Conservation (phyloP, 1,140 invertebrate species). For the Diabrotica virgifera region DNA sequence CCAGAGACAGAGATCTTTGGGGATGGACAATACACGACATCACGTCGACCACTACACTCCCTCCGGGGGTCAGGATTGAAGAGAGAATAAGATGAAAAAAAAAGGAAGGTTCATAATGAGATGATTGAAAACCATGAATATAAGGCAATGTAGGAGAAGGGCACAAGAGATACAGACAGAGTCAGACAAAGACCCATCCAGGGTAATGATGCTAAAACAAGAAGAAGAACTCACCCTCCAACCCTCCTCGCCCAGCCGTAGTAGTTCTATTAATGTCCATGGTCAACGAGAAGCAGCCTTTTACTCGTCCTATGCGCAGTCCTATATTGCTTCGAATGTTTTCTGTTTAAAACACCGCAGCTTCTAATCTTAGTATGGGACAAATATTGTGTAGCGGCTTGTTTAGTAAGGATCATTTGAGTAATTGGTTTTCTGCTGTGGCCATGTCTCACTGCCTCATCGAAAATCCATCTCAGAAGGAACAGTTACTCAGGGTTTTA, state of each 20-base stretch:
- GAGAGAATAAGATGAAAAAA: too few relatives aligned
- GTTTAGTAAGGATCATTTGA: constrained; percentile 86
- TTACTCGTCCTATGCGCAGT: constrained; percentile 84
- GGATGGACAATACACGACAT: too few relatives aligned
- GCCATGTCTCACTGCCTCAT: constrained; percentile 88
- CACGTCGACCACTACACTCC: too few relatives aligned
- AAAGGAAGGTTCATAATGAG: too few relatives aligned
- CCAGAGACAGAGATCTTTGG: too few relatives aligned
- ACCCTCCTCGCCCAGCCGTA: constrained; percentile 87
- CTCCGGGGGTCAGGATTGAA: too few relatives aligned
- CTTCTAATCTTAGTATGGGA: constrained; percentile 63
- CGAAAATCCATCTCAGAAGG: constrained; percentile 86
- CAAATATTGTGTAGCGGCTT: constrained; percentile 93
- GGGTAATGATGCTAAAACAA: too few relatives aligned
- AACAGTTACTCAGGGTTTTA: constrained; percentile 88
- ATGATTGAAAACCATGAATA: too few relatives aligned
- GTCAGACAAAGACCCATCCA: too few relatives aligned
- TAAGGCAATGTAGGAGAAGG: too few relatives aligned
- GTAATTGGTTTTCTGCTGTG: constrained; percentile 96
- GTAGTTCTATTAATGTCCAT: constrained; percentile 96
- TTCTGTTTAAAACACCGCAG: constrained; percentile 70
- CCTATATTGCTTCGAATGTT: constrained; percentile 96
- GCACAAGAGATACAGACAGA: too few relatives aligned
- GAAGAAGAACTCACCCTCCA: too few relatives aligned
- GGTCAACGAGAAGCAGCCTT: constrained; percentile 98